These are phyloP conservation scores for Atta texana DNA, from an alignment of 1,140 invertebrate genomes.

Conservation along the genomic window DNA sequence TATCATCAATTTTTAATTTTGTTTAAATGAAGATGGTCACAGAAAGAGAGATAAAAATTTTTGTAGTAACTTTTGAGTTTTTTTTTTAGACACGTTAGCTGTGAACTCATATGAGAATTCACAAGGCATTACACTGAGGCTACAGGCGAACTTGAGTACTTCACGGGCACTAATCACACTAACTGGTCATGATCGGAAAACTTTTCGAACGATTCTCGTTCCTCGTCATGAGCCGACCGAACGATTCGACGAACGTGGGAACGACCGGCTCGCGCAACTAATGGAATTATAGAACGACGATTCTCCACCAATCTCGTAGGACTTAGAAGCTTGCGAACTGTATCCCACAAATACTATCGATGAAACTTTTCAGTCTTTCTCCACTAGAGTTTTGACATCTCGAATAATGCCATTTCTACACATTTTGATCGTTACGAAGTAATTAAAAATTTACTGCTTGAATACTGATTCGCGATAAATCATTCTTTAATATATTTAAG, in stretches of 20 bases:
- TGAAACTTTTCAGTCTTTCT: constrained; percentile 59
- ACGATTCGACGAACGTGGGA: constrained; percentile 73
- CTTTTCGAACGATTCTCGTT: constrained; percentile 72
- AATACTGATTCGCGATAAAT: constrained; percentile 15
- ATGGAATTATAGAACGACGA: constrained; percentile 81
- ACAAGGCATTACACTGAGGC: constrained; percentile 28
- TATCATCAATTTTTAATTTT: not conserved
- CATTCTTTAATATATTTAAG: constrained; percentile 3
- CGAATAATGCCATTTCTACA: constrained; percentile 2
- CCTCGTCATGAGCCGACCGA: not conserved
- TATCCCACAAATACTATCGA: constrained; percentile 63
- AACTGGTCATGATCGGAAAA: constrained; percentile 75
- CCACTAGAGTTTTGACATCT: constrained; percentile 40
- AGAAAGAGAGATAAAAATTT: not conserved
- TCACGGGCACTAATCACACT: constrained; percentile 68
- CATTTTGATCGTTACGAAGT: not conserved
- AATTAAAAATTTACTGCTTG: constrained; percentile 27
- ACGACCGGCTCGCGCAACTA: constrained; percentile 73
- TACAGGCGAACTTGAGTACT: constrained; percentile 54
- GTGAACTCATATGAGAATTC: constrained; percentile 24
- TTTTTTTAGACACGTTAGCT: not conserved
- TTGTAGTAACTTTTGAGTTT: not conserved
- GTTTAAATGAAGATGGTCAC: not conserved
- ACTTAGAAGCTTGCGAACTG: constrained; percentile 62
- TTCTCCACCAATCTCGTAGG: constrained; percentile 55